phyloP scores from a whole-genome alignment of 35 echinoderm and acorn worm genomes.

The Acanthaster planci region DNA sequence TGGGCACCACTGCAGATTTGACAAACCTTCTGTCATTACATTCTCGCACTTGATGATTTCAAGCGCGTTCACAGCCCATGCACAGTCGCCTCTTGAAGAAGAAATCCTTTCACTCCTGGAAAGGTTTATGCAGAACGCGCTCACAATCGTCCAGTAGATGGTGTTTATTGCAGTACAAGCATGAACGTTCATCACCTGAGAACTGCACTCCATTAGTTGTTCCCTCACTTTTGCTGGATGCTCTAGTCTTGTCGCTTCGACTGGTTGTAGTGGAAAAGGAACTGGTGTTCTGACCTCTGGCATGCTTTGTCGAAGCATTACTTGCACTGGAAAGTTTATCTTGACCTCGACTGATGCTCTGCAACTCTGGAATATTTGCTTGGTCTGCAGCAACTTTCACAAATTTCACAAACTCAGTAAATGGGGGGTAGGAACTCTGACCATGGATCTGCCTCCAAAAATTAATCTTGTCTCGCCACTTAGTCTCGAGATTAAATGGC shows the following conservation, averaged over 20 bases:
- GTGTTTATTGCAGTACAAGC: slow-evolving; percentile 16
- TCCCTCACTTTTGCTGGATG: not conserved
- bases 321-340: not conserved
- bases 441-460: not conserved
- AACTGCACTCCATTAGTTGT: too few species aligned
- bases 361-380: slow-evolving; percentile 50
- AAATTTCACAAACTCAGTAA: slow-evolving; percentile 29
- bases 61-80: slow-evolving; percentile 13
- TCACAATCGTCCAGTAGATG: too few species aligned
- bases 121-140: too few species aligned
- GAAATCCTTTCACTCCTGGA: slow-evolving; percentile 40
- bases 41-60: not conserved
- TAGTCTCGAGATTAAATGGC: slow-evolving; percentile 25
- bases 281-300: not conserved
- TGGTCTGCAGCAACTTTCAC: slow-evolving; percentile 9
- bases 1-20: slow-evolving; percentile 8
- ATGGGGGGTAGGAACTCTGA: slow-evolving; percentile 6
- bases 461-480: slow-evolving; percentile 31
- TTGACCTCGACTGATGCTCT: not conserved
- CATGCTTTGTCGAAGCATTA: not conserved
- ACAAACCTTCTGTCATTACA: slow-evolving; percentile 3
- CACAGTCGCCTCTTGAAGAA: slow-evolving; percentile 20
- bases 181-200: not conserved
- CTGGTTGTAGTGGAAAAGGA: slow-evolving; percentile 4
- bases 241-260: not conserved